Base-by-base conservation (phyloP, 2,113 vertebrate genomes). In the Ia io region DNA sequence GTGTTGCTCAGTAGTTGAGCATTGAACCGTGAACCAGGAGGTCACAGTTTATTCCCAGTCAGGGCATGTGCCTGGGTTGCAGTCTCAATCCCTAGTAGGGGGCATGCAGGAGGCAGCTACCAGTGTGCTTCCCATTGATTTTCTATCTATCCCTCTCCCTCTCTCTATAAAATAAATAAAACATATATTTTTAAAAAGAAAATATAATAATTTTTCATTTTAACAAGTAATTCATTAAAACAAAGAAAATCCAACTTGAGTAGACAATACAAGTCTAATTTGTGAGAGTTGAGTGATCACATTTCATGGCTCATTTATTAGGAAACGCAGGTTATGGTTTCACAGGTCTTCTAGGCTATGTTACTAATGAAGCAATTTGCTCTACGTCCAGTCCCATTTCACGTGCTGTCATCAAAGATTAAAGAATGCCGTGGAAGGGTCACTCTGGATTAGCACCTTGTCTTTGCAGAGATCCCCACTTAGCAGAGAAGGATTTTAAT, bases 351-450 rank as follows among this genome's bases (percentile, higher is more conserved):
- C 80, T 89, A 93, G 87, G 87, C 93, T 95, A 47, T 89, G 97
- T 96, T 93, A 96, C 96, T 98, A 98, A 98, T 98, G 98, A 98
- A 98, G 96, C 94, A 98, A 98, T 99, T 99, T 98, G 98, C 98
- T 98, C 96, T 97, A 82, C 67, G 97, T 98, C 98, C 97, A 97
- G 94, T 98, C 95, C 97, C 96, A 98, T 98, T 98, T 98, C 83
- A 96, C 97, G 98, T 97, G 71, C 97, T 98, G 97, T 97, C 97
- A 98, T 97, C 98, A 98, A 97, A 56, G 93, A 98, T 98, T 97
- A 98, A 97, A 96, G 91, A 86, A 95, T 94, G 96, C 95, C 20
- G 0, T 82, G 84, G 90, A 97, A 93, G 97, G 98, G 98, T 98
- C 97, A 98, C 88, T 98, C 65, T 95, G 97, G 96, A 98, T 98